These are phyloP conservation scores for Jordanella pulchra DNA, from an alignment of 2,797 vertebrate species.

Conservation along the genomic window DNA sequence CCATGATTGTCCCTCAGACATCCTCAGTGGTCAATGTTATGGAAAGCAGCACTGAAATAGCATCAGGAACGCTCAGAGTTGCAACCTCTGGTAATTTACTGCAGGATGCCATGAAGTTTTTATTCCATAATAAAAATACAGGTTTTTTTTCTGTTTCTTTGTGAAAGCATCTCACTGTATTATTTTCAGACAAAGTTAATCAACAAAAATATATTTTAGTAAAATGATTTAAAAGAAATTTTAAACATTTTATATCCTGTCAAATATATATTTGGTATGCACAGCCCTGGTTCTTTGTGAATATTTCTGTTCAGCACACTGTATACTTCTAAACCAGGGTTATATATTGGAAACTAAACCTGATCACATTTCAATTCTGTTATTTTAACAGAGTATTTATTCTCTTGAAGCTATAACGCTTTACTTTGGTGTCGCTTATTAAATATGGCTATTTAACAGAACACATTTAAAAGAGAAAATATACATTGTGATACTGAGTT, in stretches of 20 bases:
- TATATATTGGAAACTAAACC: constrained; percentile 5
- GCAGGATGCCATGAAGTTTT: constrained; percentile 12
- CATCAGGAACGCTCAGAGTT: constrained; percentile 12
- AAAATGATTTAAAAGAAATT: constrained; percentile 55
- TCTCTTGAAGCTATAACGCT: background rate
- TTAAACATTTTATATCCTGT: constrained; percentile 34
- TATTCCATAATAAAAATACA: constrained; percentile 31
- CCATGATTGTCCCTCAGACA: constrained; percentile 38
- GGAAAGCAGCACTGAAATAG: constrained; percentile 18
- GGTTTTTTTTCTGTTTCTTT: constrained; percentile 25
- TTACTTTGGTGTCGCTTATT: background rate
- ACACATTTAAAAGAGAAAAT: background rate
- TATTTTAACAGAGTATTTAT: background rate
- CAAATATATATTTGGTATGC: constrained; percentile 30
- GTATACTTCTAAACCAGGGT: constrained; percentile 11
- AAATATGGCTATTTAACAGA: background rate
- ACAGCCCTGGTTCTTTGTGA: constrained; percentile 36
- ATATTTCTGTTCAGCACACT: background rate
- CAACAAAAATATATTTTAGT: constrained; percentile 50
- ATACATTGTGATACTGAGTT: background rate
- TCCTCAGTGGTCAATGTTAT: constrained; percentile 23
- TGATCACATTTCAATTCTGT: background rate
- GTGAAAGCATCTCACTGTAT: constrained; percentile 42
- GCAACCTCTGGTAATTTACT: constrained; percentile 4
- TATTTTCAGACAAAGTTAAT: constrained; percentile 38